phyloP scores from a whole-genome alignment of 2,888 invertebrate species.

The Catocala nupta region DNA sequence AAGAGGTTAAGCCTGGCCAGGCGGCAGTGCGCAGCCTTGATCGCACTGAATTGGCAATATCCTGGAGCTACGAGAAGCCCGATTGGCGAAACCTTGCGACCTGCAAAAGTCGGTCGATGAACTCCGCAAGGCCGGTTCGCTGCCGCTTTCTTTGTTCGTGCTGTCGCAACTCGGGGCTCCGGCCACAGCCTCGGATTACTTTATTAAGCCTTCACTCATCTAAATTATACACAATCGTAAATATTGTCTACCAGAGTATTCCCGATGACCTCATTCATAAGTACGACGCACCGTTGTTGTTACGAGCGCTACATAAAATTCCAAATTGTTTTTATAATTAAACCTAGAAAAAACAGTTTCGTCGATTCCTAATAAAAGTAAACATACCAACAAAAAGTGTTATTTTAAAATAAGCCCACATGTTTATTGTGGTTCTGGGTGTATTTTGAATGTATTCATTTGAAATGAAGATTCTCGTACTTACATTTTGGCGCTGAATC shows the following conservation, averaged over 20 bases:
- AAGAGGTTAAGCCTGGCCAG: constrained; percentile 71
- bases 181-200: constrained; percentile 79
- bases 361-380: constrained; percentile 21
- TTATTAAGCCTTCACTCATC: constrained; percentile 82
- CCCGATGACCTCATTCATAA: constrained; percentile 53
- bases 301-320: constrained; percentile 29
- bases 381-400: constrained; percentile 14
- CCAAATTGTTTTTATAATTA: constrained; percentile 32
- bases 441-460: too few species aligned
- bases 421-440: constrained; percentile 2
- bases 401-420: constrained; percentile 26
- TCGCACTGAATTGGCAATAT: constrained; percentile 86
- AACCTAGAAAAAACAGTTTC: constrained; percentile 26
- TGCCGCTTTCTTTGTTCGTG: constrained; percentile 85
- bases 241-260: constrained; percentile 46
- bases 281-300: constrained; percentile 28
- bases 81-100: constrained; percentile 87
- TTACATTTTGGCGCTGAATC: too few species aligned
- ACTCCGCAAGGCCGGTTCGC: constrained; percentile 82
- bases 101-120: constrained; percentile 86
- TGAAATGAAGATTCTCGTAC: too few species aligned
- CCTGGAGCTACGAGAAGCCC: constrained; percentile 85
- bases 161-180: constrained; percentile 78
- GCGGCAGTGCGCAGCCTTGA: constrained; percentile 80
- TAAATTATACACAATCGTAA: constrained; percentile 68